Evolutionary conservation across 2,797 vertebrate species (phyloP), one percentile per base, ranked within the genome.

Genomic region (Alfaro cultratus): DNA sequence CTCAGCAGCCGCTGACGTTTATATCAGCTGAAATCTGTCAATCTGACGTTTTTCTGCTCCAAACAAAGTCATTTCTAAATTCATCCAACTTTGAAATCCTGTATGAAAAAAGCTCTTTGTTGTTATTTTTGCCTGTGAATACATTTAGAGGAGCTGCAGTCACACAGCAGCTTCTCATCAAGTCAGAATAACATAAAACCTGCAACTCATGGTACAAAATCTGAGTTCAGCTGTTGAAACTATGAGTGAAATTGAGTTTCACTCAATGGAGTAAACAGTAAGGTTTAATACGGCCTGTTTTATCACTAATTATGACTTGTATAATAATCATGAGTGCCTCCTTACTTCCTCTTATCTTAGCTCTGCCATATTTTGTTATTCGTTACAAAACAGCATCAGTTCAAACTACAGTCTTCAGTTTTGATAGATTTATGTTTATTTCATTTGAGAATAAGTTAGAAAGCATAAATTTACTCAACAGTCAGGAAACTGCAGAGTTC

Each of bases 21-120:
- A 80, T 73, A 62, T 84, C 76, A 84, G 73, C 73, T 82, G 74
- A 82, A 80, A 90, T 34, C n/a, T 84, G 85, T 84, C 80, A 82
- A 21, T 82, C 51, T 10, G 0, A 18, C 60, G 49, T 49, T 60
- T 86, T 85, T 78, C 74, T 74, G 76, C 43, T 64, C 49, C 8
- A 3, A 60, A 43, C 11, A 73, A 55, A 86, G 34, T 46, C 1
- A 73, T 81, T 84, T 80, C 72, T 62, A 62, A 49, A 78, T 67
- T 39, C 34, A 74, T 74, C 34, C 79, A 34, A 78, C 47, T 49
- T 18, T 31, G 74, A 78, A 75, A 70, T 74, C 53, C 1, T 57
- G 60, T 47, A 13, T 41, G 74, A 41, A 51, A 74, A 29, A 72
- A 23, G 55, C 41, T 70, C 41, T 74, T 5, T 29, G 64, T 53